Evolutionary conservation across 2,113 vertebrate species (phyloP), one percentile per base, ranked within the genome.

Genomic region (Takifugu flavidus): DNA sequence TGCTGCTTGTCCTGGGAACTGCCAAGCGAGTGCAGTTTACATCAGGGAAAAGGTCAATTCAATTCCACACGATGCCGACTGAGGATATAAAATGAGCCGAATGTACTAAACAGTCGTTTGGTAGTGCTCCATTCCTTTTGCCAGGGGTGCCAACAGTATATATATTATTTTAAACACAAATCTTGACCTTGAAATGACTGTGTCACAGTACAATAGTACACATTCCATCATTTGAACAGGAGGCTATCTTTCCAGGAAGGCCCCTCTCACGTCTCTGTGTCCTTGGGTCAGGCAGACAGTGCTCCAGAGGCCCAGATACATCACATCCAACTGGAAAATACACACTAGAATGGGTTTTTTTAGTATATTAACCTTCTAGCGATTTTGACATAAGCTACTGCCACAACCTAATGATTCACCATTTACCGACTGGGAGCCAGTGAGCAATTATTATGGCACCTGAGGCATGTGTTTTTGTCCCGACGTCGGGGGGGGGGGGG

Each of bases 391-490:
- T 20, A 20, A 20, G 20, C 20, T 20, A 1, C 20, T 20, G 20
- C 20, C 20, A 20, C 11, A 14, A 5, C 44, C 12, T 45, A 53
- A 47, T 74, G 79, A 77, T 67, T 79, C 65, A 75, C 44, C 51
- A 62, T 81, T 82, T 64, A 77, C 65, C 4, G 25, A 77, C 70
- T 63, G 78, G 63, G 11, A 73, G 68, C 59, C 64, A 54, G 61
- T 77, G 49, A 77, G 66, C 63, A 77, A 80, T 80, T 77, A 70
- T 72, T 25, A 47, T 55, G 72, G 74, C 67, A 76, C 62, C 62
- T 70, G 14, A 62, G 34, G 47, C 27, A 65, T 67, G 56, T 49
- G 31, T 69, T 80, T 66, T 70, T 69, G 69, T 71, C 56, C 70
- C 56, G 79, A 75, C 73, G 78, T 68, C 75, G 70, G 72, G 31